Conservation (phyloP, 2,113 vertebrate genomes). For the Numida meleagris region DNA sequence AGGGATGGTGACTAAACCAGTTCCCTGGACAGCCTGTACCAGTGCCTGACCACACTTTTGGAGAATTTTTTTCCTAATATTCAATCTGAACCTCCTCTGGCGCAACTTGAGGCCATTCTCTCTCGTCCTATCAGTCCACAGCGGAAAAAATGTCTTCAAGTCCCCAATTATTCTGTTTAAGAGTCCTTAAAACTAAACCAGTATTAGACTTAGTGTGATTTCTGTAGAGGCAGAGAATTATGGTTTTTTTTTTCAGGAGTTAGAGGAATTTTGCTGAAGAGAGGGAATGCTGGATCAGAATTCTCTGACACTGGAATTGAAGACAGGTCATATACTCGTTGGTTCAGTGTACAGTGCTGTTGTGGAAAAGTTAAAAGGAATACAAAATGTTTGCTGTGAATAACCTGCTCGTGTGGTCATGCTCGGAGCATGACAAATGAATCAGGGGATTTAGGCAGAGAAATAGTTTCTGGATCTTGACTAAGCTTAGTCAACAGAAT, state of each 20-base stretch:
- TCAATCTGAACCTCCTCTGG: too few species aligned
- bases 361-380: slow-evolving; percentile 2
- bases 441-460: slow-evolving; percentile 48
- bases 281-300: background rate
- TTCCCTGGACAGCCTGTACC: too few species aligned
- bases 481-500: slow-evolving; percentile 63
- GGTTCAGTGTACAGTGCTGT: background rate
- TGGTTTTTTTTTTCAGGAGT: background rate
- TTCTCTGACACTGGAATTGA: background rate
- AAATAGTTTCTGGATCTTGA: slow-evolving; percentile 49
- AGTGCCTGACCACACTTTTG: too few species aligned
- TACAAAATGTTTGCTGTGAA: slow-evolving; percentile 30
- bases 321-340: background rate
- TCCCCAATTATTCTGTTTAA: background rate
- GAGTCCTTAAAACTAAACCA: background rate
- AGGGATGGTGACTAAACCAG: too few species aligned
- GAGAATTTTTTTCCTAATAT: too few species aligned
- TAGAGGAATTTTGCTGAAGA: background rate
- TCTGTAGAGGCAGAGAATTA: background rate
- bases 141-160: background rate
- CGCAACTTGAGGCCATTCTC: too few species aligned
- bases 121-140: background rate
- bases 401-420: slow-evolving; percentile 38
- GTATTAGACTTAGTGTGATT: background rate
- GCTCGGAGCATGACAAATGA: slow-evolving; percentile 52